A percentile compares a stretch with the other conserved stretches of the same genome.
Evolutionary conservation across 2,888 invertebrate species (phyloP).

Genomic region (Polydrusus cervinus): DNA sequence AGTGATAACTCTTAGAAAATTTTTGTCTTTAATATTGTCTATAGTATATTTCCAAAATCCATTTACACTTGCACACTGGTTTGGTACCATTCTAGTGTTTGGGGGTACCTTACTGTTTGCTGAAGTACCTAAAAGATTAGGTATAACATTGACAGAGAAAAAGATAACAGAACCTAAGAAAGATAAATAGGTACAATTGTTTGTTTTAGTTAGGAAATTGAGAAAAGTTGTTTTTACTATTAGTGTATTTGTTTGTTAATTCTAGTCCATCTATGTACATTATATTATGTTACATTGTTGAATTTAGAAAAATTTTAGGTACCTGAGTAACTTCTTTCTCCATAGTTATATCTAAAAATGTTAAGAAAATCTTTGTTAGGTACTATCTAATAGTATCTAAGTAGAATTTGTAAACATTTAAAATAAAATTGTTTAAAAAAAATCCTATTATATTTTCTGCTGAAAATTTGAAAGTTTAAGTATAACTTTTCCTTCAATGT

Average conservation of each 20-base stretch:
- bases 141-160: conserved; percentile 14
- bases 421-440: no score
- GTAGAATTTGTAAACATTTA: no score
- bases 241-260: background rate
- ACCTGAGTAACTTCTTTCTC: background rate
- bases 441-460: no score
- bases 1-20: conserved; percentile 96
- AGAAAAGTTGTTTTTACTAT: background rate
- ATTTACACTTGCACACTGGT: conserved; percentile 93
- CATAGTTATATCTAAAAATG: background rate
- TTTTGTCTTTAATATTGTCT: conserved; percentile 95
- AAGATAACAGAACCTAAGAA: conserved; percentile 1
- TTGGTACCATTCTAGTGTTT: conserved; percentile 93
- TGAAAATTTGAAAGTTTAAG: no score
- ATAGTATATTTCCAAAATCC: conserved; percentile 96
- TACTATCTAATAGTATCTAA: no score
- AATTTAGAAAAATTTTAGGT: background rate
- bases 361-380: background rate
- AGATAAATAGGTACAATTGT: background rate
- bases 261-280: conserved; percentile 8
- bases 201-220: background rate
- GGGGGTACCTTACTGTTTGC: conserved; percentile 94
- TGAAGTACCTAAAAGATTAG: conserved; percentile 74
- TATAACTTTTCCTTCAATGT: no score
- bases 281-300: no score